Evolutionary conservation across 2,888 invertebrate genomes (phyloP), one percentile per base, ranked within the genome.

Genomic region (Hypercompe scribonia): DNA sequence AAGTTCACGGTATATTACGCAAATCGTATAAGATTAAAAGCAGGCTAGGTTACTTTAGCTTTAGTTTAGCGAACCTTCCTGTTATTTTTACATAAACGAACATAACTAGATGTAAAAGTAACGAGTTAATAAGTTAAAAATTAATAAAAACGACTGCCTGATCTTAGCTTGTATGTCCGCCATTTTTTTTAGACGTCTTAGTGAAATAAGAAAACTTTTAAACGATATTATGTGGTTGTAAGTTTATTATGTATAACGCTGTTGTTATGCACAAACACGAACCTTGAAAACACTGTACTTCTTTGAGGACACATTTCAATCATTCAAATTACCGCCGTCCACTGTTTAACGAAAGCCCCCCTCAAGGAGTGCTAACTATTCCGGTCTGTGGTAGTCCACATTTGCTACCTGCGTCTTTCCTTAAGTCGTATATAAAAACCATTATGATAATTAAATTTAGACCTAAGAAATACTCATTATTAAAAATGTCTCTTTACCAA

Each of bases 1-100:
- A 65, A 78, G 77, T 74, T 78, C 77, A 77, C 76, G 76, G 66
- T 68, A 58, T 58, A 68, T 72, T 78, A 75, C 68, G 34, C 50
- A 54, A 34, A 69, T 75, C 75, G 72, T 73, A 58, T 1, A 58
- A 28, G 58, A 58, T 58, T 58, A 58, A 28, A 58, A 58, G 28
- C 58, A 58, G 28, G 58, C 58, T 28, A 58, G 15, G 28, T 28
- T 58, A 58, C 58, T 58, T 28, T 5, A n/a, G n/a, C 58, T 28
- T 58, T 58, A 58, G n/a, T 58, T 58, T 28, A 15, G 13, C 28
- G 13, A 58, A 15, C 58, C 58, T 58, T 58, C 58, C 58, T 58
- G 58, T 28, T 28, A 13, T 31, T 58, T 58, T 31, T 58, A 58
- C 58, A 31, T 58, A 58, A 58, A 58, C 58, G 0, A 58, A 31